These are phyloP conservation scores for Nezara viridula DNA, from an alignment of 2,888 invertebrate species.

Conservation along the genomic window DNA sequence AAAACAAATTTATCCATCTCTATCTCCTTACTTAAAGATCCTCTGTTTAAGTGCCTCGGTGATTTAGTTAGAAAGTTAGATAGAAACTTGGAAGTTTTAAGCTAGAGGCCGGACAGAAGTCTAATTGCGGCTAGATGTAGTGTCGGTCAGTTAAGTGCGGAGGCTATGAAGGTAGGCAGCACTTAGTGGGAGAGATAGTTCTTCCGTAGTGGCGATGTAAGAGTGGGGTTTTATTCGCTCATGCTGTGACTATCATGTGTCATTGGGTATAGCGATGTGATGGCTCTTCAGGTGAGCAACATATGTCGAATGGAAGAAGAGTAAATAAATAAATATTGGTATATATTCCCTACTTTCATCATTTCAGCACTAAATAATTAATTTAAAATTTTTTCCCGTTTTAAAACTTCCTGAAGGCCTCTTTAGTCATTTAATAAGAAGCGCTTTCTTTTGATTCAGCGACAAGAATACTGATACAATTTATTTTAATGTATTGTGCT, in stretches of 20 bases:
- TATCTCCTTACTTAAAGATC: neutral
- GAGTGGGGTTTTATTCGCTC: neutral
- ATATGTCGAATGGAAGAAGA: too few relatives aligned
- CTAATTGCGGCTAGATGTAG: constrained; percentile 9
- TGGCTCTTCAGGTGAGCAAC: too few relatives aligned
- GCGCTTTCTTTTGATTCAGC: too few relatives aligned
- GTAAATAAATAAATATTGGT: too few relatives aligned
- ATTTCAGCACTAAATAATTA: too few relatives aligned
- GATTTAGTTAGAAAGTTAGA: constrained; percentile 24
- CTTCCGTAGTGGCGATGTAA: neutral
- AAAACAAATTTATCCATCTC: neutral
- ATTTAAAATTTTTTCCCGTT: too few relatives aligned
- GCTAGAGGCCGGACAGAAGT: constrained; percentile 12
- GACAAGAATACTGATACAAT: too few relatives aligned
- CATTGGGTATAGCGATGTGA: neutral
- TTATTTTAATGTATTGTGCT: too few relatives aligned
- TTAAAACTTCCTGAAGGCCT: too few relatives aligned
- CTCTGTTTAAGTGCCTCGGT: neutral
- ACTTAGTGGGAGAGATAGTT: constrained; percentile 9
- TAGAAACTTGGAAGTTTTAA: constrained; percentile 18
- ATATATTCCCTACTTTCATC: too few relatives aligned
- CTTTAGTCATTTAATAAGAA: too few relatives aligned
- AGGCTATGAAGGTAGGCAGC: constrained; percentile 2
- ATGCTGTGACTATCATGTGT: neutral
- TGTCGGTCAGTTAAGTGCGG: neutral